Conservation (phyloP, 2,888 invertebrate species). For the Patella depressa region DNA sequence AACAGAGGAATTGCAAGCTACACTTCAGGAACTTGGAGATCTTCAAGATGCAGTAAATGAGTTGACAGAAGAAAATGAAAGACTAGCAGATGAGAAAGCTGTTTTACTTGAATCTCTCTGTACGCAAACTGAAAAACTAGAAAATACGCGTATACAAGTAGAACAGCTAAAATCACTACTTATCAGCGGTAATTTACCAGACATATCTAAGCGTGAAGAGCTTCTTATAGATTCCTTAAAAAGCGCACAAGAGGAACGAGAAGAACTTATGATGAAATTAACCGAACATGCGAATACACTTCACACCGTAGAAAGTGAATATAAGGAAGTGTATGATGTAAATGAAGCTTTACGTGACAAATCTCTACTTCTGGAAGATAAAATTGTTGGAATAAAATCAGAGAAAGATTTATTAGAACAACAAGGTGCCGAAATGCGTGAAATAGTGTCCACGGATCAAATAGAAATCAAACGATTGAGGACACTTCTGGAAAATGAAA, state of each 20-base stretch:
- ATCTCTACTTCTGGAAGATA: slow-evolving; percentile 79
- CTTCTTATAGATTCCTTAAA: slow-evolving; percentile 88
- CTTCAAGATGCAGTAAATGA: slow-evolving; percentile 89
- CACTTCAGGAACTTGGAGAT: slow-evolving; percentile 91
- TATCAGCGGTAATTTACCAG: slow-evolving; percentile 66
- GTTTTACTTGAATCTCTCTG: slow-evolving; percentile 91
- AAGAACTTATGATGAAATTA: slow-evolving; percentile 76
- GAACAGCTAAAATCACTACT: slow-evolving; percentile 85
- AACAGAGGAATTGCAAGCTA: slow-evolving; percentile 80
- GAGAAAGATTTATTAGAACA: slow-evolving; percentile 83
- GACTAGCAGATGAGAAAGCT: slow-evolving; percentile 89
- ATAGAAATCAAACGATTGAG: slow-evolving; percentile 85
- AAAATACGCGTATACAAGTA: slow-evolving; percentile 87
- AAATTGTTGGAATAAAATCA: slow-evolving; percentile 79
- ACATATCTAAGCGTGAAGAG: slow-evolving; percentile 70
- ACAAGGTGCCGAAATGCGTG: slow-evolving; percentile 77
- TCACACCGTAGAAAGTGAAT: slow-evolving; percentile 69
- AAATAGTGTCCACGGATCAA: slow-evolving; percentile 82
- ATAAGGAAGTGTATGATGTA: slow-evolving; percentile 57
- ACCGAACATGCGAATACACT: slow-evolving; percentile 84
- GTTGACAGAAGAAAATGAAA: slow-evolving; percentile 88
- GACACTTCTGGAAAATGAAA: slow-evolving; percentile 86
- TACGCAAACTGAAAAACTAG: slow-evolving; percentile 91
- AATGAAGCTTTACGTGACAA: slow-evolving; percentile 79
- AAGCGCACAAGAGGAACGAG: slow-evolving; percentile 67